Evolutionary conservation across 2,797 vertebrate genomes (phyloP).

Genomic region (Carapus acus): DNA sequence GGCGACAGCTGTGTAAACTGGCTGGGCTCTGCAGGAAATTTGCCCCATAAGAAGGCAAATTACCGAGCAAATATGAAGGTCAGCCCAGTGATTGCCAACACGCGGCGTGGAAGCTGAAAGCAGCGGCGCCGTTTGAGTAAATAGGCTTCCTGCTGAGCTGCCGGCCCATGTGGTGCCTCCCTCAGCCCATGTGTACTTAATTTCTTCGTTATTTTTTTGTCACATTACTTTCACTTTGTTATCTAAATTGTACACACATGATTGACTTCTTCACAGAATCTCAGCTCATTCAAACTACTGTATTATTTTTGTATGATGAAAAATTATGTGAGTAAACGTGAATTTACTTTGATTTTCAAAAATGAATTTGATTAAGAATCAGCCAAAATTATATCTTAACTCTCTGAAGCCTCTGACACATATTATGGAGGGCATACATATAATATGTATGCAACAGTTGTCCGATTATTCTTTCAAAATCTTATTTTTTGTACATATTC

Average conservation of each 20-base stretch:
- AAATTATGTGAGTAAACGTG: too few species aligned
- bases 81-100: conserved; percentile 20
- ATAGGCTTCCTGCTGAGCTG: conserved; percentile 16
- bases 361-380: too few species aligned
- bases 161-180: neutral
- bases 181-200: neutral
- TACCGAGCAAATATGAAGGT: conserved; percentile 33
- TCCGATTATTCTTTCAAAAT: too few species aligned
- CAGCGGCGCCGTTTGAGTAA: conserved; percentile 21
- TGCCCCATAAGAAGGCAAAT: conserved; percentile 22
- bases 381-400: too few species aligned
- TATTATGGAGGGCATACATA: too few species aligned
- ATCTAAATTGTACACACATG: neutral
- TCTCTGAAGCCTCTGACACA: too few species aligned
- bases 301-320: neutral
- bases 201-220: conserved; percentile 3
- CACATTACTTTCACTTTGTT: neutral
- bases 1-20: conserved; percentile 6
- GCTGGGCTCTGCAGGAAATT: conserved; percentile 15
- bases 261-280: neutral
- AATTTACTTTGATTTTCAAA: too few species aligned
- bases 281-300: conserved; percentile 6
- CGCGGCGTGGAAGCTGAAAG: conserved; percentile 17
- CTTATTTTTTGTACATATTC: too few species aligned
- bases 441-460: too few species aligned